Evolutionary conservation across 2,888 invertebrate species (phyloP), one percentile per base, ranked within the genome.

Genomic region (Saturnia japonica): DNA sequence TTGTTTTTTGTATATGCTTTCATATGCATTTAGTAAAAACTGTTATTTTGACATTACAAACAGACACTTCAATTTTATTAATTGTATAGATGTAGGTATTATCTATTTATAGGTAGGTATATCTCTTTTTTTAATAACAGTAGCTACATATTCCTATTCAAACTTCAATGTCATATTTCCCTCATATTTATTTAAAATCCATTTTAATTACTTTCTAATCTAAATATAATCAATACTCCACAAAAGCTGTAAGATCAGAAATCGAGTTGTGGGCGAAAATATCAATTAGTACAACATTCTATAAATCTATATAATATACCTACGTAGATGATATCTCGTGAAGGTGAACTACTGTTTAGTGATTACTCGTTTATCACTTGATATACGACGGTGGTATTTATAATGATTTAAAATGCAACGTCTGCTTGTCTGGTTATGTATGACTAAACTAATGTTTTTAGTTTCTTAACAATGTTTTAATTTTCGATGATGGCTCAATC

Each of bases 291-390:
- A 57, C 11, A 2, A 25, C 11, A 57, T 16, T 16, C 25, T 25
- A 28, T 57, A 25, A 28, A 25, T 51, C 6, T 34, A 34, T 34
- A 6, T 34, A 34, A 4, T 6, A 54, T n/a, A 34, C n/a, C n/a
- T n/a, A n/a, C n/a, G n/a, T 51, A 22, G 68, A 71, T 68, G 16
- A n/a, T 67, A 64, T 54, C 25, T 67, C 51, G 45, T 34, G 68
- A 68, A 72, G 66, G 70, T 72, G 70, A 68, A 70, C 70, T 72
- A 45, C 68, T 64, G 71, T n/a, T n/a, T n/a, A n/a, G n/a, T n/a
- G 62, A 54, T 68, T 71, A 68, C 68, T 25, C 51, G 28, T 64
- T 64, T 64, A 64, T 64, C n/a, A n/a, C 34, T 42, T 68, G 34
- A 54, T 51, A 60, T 60, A 68, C 19, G 42, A 40, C 40, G 22